Conservation (phyloP, 2,797 vertebrate genomes). For the Chiropotes sagulatus region DNA sequence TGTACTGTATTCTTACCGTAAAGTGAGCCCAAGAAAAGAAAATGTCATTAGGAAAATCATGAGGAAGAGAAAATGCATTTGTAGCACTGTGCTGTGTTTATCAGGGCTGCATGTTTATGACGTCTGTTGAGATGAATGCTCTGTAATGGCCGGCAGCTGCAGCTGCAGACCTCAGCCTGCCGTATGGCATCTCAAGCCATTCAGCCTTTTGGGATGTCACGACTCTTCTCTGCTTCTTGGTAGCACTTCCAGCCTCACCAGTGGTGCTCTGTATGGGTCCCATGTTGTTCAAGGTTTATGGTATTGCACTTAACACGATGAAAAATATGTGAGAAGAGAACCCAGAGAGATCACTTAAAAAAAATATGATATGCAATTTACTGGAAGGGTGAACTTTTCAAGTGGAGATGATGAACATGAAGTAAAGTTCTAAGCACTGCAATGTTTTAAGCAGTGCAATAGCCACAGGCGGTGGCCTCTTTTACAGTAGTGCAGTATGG, state of each 20-base stretch:
- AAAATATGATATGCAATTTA: no score
- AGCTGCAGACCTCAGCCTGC: neutral
- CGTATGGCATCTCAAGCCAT: no score
- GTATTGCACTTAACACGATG: neutral
- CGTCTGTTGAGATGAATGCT: neutral
- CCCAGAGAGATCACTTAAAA: neutral
- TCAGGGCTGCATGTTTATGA: accelerated
- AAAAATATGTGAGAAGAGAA: neutral
- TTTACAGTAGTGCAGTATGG: neutral
- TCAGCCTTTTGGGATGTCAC: neutral
- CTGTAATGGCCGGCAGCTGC: neutral
- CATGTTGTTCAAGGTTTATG: neutral
- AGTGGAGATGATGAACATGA: neutral
- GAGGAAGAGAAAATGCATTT: neutral
- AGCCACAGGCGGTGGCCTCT: neutral
- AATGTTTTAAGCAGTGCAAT: neutral
- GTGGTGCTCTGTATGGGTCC: neutral
- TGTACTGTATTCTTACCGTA: neutral
- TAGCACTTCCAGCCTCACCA: no score
- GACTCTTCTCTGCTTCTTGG: neutral
- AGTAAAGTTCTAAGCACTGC: neutral
- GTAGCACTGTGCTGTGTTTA: no score
- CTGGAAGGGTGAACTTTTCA: neutral
- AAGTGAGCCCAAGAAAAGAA: neutral
- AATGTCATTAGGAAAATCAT: neutral